Evolutionary conservation across 2,888 invertebrate genomes (phyloP).

Genomic region (Zygaena filipendulae): DNA sequence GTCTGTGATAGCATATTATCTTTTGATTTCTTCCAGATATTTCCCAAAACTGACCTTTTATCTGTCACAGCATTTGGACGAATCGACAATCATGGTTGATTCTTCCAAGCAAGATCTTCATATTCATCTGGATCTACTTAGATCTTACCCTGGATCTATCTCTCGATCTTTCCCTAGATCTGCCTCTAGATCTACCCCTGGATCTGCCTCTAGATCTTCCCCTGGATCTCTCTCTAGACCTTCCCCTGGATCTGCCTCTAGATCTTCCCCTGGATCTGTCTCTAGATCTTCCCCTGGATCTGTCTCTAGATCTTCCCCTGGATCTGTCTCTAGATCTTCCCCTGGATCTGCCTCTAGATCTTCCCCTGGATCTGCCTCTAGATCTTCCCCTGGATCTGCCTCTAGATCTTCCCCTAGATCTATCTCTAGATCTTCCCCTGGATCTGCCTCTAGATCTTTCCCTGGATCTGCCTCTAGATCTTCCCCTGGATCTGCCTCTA

Average conservation of each 20-base stretch:
- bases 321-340: constrained; percentile 6
- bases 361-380: constrained; percentile 4
- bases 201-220: constrained; percentile 14
- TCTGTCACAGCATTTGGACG: too few species aligned
- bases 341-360: constrained; percentile 3
- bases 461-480: constrained; percentile 5
- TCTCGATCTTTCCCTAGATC: constrained; percentile 10
- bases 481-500: constrained; percentile 7
- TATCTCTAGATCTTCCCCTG: constrained; percentile 4
- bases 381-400: constrained; percentile 11
- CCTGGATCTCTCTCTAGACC: constrained; percentile 13
- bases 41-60: too few species aligned
- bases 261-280: constrained; percentile 5
- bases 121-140: too few species aligned
- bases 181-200: constrained; percentile 9
- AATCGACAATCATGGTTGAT: too few species aligned
- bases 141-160: constrained; percentile 7
- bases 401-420: constrained; percentile 6
- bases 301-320: constrained; percentile 5
- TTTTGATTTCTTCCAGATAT: too few species aligned
- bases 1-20: too few species aligned
- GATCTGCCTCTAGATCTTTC: constrained; percentile 4
- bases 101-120: too few species aligned
- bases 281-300: constrained; percentile 8
- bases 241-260: constrained; percentile 12